A percentile compares a stretch with the other conserved stretches of the same genome.
These are phyloP conservation scores for Mycetomoellerius zeteki DNA, from an alignment of 1,140 invertebrate species.

Conservation along the genomic window DNA sequence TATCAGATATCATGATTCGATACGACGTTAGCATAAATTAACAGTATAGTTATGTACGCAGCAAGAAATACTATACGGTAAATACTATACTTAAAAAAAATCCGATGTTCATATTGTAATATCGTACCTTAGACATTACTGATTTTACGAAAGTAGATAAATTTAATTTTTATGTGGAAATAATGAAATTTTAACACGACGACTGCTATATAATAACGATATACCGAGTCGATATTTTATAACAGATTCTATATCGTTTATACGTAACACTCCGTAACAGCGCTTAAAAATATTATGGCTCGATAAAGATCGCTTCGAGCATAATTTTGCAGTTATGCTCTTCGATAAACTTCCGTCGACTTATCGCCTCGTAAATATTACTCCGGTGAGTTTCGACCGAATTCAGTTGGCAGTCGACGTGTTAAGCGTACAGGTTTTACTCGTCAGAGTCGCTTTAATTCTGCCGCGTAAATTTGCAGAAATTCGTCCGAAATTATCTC, in stretches of 20 bases:
- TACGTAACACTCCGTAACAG: not conserved
- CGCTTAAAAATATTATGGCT: constrained; percentile 35
- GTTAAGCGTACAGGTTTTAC: constrained; percentile 27
- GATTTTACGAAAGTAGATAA: not conserved
- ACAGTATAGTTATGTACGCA: not conserved
- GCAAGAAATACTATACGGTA: not conserved
- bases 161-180: constrained; percentile 17
- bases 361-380: constrained; percentile 55
- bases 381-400: constrained; percentile 14
- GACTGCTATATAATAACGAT: not conserved
- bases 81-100: not conserved
- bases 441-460: constrained; percentile 59
- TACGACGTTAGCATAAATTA: not conserved
- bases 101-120: not conserved
- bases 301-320: constrained; percentile 36
- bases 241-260: not conserved
- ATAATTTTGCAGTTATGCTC: constrained; percentile 50
- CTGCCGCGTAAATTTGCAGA: constrained; percentile 57
- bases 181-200: constrained; percentile 9
- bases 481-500: constrained; percentile 70
- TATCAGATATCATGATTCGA: constrained; percentile 3
- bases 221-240: not conserved
- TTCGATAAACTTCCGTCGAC: constrained; percentile 54
- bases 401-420: constrained; percentile 39
- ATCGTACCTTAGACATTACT: not conserved